These are phyloP conservation scores for Cheilosia grossa DNA, from an alignment of 2,888 invertebrate species.

Conservation along the genomic window DNA sequence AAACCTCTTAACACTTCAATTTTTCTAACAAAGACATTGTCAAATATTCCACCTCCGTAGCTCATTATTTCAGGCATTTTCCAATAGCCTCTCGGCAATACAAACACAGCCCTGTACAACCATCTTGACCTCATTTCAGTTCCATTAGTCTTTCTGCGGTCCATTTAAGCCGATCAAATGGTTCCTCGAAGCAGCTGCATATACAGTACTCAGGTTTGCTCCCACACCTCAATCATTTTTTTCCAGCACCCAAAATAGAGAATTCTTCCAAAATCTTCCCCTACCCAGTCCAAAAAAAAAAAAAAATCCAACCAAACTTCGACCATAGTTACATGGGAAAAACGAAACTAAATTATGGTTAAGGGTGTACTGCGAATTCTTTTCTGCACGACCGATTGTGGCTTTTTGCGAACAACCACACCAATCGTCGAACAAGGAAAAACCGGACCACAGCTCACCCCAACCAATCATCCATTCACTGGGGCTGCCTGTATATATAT, in stretches of 20 bases:
- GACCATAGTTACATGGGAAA: constrained; percentile 15
- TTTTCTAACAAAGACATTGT: no score
- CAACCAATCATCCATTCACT: constrained; percentile 43
- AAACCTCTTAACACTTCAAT: no score
- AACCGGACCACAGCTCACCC: constrained; percentile 40
- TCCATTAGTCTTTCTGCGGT: constrained; percentile 29
- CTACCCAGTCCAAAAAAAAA: background rate
- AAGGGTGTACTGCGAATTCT: constrained; percentile 36
- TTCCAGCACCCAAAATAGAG: constrained; percentile 10
- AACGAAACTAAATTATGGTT: constrained; percentile 54
- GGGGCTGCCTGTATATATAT: background rate
- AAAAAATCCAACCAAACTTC: background rate
- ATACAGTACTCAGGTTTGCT: constrained; percentile 1
- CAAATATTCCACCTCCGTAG: background rate
- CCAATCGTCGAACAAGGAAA: constrained; percentile 69
- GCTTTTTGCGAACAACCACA: constrained; percentile 48
- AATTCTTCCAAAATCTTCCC: background rate
- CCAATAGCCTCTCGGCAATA: background rate
- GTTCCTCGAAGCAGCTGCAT: constrained; percentile 5
- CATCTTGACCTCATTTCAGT: constrained; percentile 33
- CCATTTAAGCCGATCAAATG: constrained; percentile 46
- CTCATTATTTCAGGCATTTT: background rate
- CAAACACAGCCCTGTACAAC: background rate
- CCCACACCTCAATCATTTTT: background rate
- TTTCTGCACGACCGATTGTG: constrained; percentile 56